These are phyloP conservation scores for Intellagama lesueurii DNA, from an alignment of 2,797 vertebrate species.

Conservation along the genomic window DNA sequence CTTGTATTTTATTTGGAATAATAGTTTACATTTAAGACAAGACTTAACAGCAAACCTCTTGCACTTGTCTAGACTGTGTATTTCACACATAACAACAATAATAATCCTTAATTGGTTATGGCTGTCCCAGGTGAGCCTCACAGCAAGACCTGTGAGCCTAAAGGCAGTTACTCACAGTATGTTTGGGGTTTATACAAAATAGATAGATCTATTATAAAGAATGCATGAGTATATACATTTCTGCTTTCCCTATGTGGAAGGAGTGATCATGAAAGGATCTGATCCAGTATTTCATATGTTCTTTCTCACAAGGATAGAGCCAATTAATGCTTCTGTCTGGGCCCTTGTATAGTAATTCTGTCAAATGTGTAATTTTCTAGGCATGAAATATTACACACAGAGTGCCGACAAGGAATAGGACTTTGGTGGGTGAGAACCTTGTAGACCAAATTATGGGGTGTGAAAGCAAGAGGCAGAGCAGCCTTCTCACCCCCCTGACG, in stretches of 20 bases:
- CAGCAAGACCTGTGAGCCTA: slow-evolving; percentile 3
- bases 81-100: slow-evolving; percentile 3
- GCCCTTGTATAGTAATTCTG: too few species aligned
- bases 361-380: too few species aligned
- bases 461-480: too few species aligned
- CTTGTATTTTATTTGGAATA: slow-evolving; percentile 25
- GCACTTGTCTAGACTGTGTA: slow-evolving; percentile 3
- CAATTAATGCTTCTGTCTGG: background rate
- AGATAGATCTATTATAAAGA: background rate
- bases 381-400: too few species aligned
- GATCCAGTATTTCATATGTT: too few species aligned
- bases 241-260: background rate
- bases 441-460: too few species aligned
- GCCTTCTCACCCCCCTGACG: too few species aligned
- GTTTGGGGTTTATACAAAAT: background rate
- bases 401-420: too few species aligned
- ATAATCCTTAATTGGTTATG: slow-evolving; percentile 5
- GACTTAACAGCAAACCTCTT: slow-evolving; percentile 49
- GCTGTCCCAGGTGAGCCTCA: background rate
- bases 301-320: background rate
- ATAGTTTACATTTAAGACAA: background rate
- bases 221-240: too few species aligned
- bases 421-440: too few species aligned
- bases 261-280: background rate
- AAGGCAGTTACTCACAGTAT: background rate